Conservation (phyloP, 1,140 invertebrate genomes). For the Hyles vespertilio region DNA sequence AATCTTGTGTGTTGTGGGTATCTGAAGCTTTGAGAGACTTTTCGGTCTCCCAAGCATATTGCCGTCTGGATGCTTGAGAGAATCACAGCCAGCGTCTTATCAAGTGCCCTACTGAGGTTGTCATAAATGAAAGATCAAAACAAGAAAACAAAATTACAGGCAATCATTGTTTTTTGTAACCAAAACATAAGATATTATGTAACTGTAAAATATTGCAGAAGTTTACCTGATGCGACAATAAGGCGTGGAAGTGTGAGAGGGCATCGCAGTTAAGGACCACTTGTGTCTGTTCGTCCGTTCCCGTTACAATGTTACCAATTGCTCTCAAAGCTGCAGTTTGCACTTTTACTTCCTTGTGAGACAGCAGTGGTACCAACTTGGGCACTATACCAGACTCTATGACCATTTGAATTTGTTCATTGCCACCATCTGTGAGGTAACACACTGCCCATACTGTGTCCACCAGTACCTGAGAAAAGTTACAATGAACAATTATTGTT, state of each 20-base stretch:
- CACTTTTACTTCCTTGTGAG: slow-evolving; percentile 97
- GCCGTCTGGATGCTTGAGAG: too few relatives aligned
- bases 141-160: too few relatives aligned
- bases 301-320: slow-evolving; percentile 99
- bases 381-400: slow-evolving; percentile 97
- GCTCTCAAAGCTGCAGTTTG: slow-evolving; percentile 97
- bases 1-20: too few relatives aligned
- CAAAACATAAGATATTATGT: not conserved
- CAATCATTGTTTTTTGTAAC: too few relatives aligned
- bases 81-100: too few relatives aligned
- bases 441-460: slow-evolving; percentile 99
- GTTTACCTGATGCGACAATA: slow-evolving; percentile 86
- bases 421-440: slow-evolving; percentile 98
- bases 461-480: slow-evolving; percentile 89
- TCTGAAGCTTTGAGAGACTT: too few relatives aligned
- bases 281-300: slow-evolving; percentile 99
- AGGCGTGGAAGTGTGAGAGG: slow-evolving; percentile 91
- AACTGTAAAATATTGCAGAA: slow-evolving; percentile 9
- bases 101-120: too few relatives aligned
- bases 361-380: slow-evolving; percentile 94
- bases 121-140: too few relatives aligned
- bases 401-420: slow-evolving; percentile 99
- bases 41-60: too few relatives aligned
- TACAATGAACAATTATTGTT: too few relatives aligned
- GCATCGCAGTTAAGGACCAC: slow-evolving; percentile 95